Conservation (phyloP, 1,140 invertebrate genomes). For the Lutraria rhynchaena region DNA sequence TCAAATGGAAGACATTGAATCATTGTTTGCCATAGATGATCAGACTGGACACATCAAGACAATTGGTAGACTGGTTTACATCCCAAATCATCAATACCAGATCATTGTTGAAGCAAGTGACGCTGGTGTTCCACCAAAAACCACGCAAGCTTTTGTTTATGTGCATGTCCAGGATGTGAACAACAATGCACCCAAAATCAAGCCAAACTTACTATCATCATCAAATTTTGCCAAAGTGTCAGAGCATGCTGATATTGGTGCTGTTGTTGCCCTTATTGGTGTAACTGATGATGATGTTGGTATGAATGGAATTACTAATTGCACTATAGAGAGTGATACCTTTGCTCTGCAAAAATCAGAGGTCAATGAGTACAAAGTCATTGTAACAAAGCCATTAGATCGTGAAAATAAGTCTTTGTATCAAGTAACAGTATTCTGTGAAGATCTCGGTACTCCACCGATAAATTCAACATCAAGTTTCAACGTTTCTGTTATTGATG, state of each 20-base stretch:
- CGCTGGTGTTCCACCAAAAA: slow-evolving; percentile 42
- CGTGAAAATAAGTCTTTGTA: slow-evolving; percentile 62
- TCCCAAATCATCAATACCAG: slow-evolving; percentile 41
- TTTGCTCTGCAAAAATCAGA: slow-evolving; percentile 56
- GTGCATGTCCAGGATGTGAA: slow-evolving; percentile 55
- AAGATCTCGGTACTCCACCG: slow-evolving; percentile 67
- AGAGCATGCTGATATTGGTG: slow-evolving; percentile 48
- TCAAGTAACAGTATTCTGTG: slow-evolving; percentile 65
- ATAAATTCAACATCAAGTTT: slow-evolving; percentile 62
- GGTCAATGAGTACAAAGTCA: slow-evolving; percentile 71
- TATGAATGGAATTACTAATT: slow-evolving; percentile 54
- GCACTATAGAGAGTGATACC: slow-evolving; percentile 47
- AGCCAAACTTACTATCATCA: slow-evolving; percentile 42
- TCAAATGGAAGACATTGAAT: slow-evolving; percentile 38
- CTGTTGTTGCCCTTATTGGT: slow-evolving; percentile 42
- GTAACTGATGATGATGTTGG: slow-evolving; percentile 55
- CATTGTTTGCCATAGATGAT: slow-evolving; percentile 45
- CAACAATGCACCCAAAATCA: slow-evolving; percentile 56
- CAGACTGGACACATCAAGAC: slow-evolving; percentile 53
- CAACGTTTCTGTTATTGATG: slow-evolving; percentile 66
- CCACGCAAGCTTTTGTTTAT: slow-evolving; percentile 52
- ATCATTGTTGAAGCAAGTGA: slow-evolving; percentile 60
- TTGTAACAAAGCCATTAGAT: slow-evolving; percentile 65
- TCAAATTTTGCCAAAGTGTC: slow-evolving; percentile 48
- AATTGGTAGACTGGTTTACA: slow-evolving; percentile 39